Evolutionary conservation across 2,113 vertebrate genomes (phyloP).

Genomic region (Centrocercus urophasianus): DNA sequence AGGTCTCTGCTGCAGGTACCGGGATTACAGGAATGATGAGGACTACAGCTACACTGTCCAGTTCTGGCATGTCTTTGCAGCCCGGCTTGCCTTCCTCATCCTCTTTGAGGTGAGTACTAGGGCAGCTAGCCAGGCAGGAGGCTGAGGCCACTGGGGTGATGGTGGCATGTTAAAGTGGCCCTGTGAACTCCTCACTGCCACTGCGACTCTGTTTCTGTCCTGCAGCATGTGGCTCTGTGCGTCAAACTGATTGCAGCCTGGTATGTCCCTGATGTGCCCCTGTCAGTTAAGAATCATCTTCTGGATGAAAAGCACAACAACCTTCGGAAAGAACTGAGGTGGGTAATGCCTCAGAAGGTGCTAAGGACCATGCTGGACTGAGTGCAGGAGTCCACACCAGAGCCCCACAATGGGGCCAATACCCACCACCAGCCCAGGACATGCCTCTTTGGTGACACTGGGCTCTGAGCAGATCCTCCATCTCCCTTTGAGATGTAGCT

Average conservation of each 20-base stretch:
- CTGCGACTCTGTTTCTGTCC: background rate
- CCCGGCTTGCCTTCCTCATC: constrained; percentile 90
- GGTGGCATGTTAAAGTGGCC: rapidly evolving
- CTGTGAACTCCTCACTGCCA: rapidly evolving
- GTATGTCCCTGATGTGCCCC: constrained; percentile 87
- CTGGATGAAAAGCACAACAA: constrained; percentile 76
- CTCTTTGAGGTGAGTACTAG: constrained; percentile 85
- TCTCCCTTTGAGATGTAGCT: background rate
- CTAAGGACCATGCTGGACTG: background rate
- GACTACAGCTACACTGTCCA: constrained; percentile 83
- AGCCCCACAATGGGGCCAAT: rapidly evolving
- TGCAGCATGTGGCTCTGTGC: constrained; percentile 88
- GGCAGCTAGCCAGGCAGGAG: background rate
- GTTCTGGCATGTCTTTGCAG: constrained; percentile 91
- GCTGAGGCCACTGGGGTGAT: rapidly evolving
- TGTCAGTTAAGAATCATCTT: constrained; percentile 79
- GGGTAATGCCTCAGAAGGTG: background rate
- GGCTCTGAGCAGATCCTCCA: background rate
- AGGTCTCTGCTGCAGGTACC: constrained; percentile 80
- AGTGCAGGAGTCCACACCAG: rapidly evolving
- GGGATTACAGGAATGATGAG: constrained; percentile 82
- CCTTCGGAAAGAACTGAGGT: constrained; percentile 78
- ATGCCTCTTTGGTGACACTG: background rate
- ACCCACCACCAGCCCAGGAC: rapidly evolving
- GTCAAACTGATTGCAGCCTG: constrained; percentile 90